Evolutionary conservation across 2,888 invertebrate species (phyloP).

Genomic region (Adela reaumurella): DNA sequence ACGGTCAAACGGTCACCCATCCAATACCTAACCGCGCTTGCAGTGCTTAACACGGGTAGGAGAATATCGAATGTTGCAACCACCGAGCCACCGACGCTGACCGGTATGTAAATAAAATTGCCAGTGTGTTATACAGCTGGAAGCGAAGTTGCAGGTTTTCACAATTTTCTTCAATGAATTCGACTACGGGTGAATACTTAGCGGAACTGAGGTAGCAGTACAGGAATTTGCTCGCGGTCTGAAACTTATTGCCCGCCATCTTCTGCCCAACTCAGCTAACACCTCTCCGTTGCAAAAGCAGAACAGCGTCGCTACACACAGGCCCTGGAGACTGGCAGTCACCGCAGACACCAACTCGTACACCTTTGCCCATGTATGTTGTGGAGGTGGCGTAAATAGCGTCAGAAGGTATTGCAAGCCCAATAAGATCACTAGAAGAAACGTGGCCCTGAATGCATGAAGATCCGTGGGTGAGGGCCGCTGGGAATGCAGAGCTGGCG

Average conservation of each 20-base stretch:
- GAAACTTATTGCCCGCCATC: slow-evolving; percentile 70
- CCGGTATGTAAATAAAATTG: too few species aligned
- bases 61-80: too few species aligned
- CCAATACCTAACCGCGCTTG: too few species aligned
- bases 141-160: too few species aligned
- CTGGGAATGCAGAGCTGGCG: slow-evolving; percentile 56
- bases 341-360: slow-evolving; percentile 85
- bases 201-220: slow-evolving; percentile 84
- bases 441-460: slow-evolving; percentile 78
- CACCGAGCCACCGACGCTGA: too few species aligned
- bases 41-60: too few species aligned
- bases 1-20: too few species aligned
- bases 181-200: too few species aligned
- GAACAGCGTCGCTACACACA: slow-evolving; percentile 87
- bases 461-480: slow-evolving; percentile 64
- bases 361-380: slow-evolving; percentile 68
- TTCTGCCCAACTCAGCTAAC: slow-evolving; percentile 77
- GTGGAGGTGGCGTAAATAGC: slow-evolving; percentile 73
- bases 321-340: slow-evolving; percentile 86
- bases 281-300: slow-evolving; percentile 97
- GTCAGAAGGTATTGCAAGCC: slow-evolving; percentile 89
- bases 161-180: too few species aligned
- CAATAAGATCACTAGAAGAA: slow-evolving; percentile 84
- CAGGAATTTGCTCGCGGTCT: slow-evolving; percentile 79
- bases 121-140: too few species aligned